These are phyloP conservation scores for Amaurobius ferox DNA, from an alignment of 2,888 invertebrate species.

Conservation along the genomic window DNA sequence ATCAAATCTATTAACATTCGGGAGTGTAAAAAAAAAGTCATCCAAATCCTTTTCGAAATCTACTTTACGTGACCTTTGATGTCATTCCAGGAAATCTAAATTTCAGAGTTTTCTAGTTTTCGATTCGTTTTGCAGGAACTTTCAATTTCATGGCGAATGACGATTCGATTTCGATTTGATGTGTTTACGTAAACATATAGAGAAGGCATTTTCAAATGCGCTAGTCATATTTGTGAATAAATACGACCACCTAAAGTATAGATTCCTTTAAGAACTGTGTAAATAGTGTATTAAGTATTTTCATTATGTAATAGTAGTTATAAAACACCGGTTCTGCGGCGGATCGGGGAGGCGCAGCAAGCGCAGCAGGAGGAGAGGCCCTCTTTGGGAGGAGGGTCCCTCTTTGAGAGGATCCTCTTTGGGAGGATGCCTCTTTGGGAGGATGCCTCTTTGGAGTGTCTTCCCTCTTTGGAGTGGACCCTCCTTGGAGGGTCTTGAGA, in stretches of 20 bases:
- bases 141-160: constrained; percentile 2
- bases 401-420: too few species aligned
- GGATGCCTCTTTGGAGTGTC: too few species aligned
- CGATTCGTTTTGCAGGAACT: background rate
- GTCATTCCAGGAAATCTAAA: background rate
- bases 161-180: background rate
- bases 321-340: too few species aligned
- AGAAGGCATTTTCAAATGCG: background rate
- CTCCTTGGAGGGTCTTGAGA: too few species aligned
- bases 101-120: background rate
- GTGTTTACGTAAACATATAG: background rate
- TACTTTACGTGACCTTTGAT: background rate
- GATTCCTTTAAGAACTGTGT: too few species aligned
- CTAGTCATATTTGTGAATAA: background rate
- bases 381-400: too few species aligned
- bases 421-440: too few species aligned
- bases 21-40: background rate
- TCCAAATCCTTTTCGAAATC: background rate
- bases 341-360: too few species aligned
- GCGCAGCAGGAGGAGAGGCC: too few species aligned
- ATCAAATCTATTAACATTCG: background rate
- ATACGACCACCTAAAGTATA: background rate
- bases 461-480: too few species aligned
- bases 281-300: too few species aligned
- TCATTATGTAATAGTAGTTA: too few species aligned